phyloP scores from a whole-genome alignment of 2,888 invertebrate species.

The Drosophila pullipes region DNA sequence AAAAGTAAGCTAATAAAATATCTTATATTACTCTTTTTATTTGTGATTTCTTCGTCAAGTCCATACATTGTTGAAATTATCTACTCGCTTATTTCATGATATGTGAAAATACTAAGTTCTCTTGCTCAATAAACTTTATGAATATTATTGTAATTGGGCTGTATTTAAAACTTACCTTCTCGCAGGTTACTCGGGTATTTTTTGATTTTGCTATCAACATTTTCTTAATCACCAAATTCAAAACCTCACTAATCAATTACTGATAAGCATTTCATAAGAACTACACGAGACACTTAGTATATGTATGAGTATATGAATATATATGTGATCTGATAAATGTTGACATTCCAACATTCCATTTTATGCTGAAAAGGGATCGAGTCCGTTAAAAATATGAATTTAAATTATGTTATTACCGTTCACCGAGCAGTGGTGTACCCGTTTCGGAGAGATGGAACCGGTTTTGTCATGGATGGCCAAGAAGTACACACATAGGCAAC shows the following conservation, averaged over 20 bases:
- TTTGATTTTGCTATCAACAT: not conserved
- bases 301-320: not conserved
- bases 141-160: not conserved
- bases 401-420: constrained; percentile 31
- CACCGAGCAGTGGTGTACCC: constrained; percentile 39
- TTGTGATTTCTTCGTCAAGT: not conserved
- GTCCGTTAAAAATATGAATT: constrained; percentile 21
- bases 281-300: not conserved
- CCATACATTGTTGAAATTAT: not conserved
- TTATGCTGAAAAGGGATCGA: not conserved
- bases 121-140: constrained; percentile 21
- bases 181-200: not conserved
- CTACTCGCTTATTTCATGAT: not conserved
- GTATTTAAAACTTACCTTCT: not conserved
- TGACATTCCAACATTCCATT: constrained; percentile 11
- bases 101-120: constrained; percentile 17
- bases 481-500: constrained; percentile 24
- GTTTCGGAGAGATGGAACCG: constrained; percentile 55
- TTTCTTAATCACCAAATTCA: constrained; percentile 17
- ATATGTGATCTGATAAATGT: constrained; percentile 21
- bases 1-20: constrained; percentile 16
- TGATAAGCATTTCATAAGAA: constrained; percentile 35
- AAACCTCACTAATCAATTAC: constrained; percentile 4
- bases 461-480: constrained; percentile 46
- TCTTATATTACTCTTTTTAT: not conserved